Evolutionary conservation across 2,113 vertebrate species (phyloP), one percentile per base, ranked within the genome.

Genomic region (Marmota monax): DNA sequence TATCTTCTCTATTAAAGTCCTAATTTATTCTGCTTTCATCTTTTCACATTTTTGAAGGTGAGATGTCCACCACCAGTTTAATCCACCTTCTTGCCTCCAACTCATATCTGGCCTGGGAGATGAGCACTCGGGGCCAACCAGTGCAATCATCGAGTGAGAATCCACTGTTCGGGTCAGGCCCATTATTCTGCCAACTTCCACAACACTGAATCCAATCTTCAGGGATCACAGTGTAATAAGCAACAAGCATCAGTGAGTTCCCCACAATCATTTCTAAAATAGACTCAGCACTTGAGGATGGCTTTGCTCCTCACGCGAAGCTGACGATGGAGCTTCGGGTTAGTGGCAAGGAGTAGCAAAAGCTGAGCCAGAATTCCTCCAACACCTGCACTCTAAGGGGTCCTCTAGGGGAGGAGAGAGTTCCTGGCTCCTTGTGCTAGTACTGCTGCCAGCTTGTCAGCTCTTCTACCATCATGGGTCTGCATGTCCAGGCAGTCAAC

Each of bases 191-290:
- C 37, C 16, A 58, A 48, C 39, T 37, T 69, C 53, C 72, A 23
- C 12, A 2, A 65, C 76, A 16, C 53, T 32, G 34, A 73, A 84
- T 84, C 76, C 83, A 74, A 58, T 83, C 92, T 84, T 65, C 78
- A 51, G 79, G 95, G 84, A 95, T 90, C 86, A 78, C 7, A 6
- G 34, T 37, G 80, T 87, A 90, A 45, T 88, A 92, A 93, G 74
- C 84, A 96, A 42, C 22, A 6, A 8, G 20, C 48, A 27, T 4
- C 51, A 23, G 3, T 8, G 20, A 48, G 63, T 13, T 78, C 48
- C 78, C 27, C 51, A n/a, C 37, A 88, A 2, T 88, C 56, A 32
- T 70, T 82, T 92, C 69, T 48, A 84, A 96, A 93, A 88, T 2
- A 79, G 80, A 92, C 18, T 85, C 37, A 51, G 78, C 48, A 27